Evolutionary conservation across 1,140 invertebrate species (phyloP).

Genomic region (Halyomorpha halys): DNA sequence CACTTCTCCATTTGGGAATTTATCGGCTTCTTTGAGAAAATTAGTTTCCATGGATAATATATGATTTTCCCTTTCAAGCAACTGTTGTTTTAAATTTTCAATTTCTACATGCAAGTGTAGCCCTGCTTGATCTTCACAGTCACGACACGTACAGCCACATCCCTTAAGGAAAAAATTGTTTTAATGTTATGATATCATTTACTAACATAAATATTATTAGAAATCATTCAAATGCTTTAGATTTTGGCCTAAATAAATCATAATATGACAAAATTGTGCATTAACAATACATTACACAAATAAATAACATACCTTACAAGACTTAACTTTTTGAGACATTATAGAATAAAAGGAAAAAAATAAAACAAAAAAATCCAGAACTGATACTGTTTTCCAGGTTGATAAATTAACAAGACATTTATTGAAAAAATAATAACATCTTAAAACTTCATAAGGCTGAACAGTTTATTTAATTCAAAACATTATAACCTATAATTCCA

Average conservation of each 20-base stretch:
- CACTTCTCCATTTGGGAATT: conserved; percentile 57
- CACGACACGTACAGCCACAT: conserved; percentile 46
- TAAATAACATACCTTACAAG: conserved; percentile 10
- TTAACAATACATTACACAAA: neutral
- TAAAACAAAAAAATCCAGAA: conserved; percentile 10
- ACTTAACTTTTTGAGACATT: conserved; percentile 17
- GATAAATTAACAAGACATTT: neutral
- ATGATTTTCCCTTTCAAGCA: conserved; percentile 69
- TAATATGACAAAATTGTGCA: neutral
- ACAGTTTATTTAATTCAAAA: neutral
- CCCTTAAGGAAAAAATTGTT: conserved; percentile 37
- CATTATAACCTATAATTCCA: neutral
- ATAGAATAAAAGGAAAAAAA: conserved; percentile 13
- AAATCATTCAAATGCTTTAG: neutral
- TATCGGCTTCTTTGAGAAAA: conserved; percentile 67
- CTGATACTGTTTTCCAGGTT: conserved; percentile 9
- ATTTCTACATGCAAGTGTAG: conserved; percentile 76
- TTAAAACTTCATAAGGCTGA: neutral
- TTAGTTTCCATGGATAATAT: conserved; percentile 76
- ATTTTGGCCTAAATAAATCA: neutral
- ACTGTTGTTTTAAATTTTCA: conserved; percentile 68
- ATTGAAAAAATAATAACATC: neutral
- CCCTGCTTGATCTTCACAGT: conserved; percentile 42
- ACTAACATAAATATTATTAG: neutral
- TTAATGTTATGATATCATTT: neutral